These are phyloP conservation scores for Sturnus vulgaris DNA, from an alignment of 2,113 vertebrate genomes.

Conservation along the genomic window DNA sequence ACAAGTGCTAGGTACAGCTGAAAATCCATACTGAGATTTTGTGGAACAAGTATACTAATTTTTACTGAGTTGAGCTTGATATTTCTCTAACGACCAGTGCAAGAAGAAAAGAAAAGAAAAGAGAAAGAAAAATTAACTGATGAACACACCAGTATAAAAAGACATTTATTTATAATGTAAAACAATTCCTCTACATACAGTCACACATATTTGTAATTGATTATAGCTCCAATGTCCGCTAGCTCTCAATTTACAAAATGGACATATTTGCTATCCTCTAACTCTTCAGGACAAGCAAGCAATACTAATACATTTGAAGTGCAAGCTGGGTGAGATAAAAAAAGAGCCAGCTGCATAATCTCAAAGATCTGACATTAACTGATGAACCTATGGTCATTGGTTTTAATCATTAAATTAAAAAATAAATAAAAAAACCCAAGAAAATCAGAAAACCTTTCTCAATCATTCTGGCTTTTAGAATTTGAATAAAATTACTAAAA, in stretches of 20 bases:
- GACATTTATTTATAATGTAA: background rate
- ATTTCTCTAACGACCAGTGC: background rate
- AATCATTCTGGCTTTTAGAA: background rate
- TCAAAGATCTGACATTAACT: background rate
- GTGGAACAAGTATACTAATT: background rate
- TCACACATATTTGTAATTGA: background rate
- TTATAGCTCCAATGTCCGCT: background rate
- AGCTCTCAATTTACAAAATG: background rate
- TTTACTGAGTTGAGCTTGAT: background rate
- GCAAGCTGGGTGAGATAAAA: background rate
- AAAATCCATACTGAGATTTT: background rate
- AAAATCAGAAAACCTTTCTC: background rate
- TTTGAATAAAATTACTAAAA: background rate
- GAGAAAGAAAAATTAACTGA: background rate
- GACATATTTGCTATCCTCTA: background rate
- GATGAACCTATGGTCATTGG: rapidly evolving
- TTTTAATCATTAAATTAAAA: background rate
- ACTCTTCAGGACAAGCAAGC: background rate
- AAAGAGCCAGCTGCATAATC: background rate
- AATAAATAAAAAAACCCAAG: background rate
- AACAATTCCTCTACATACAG: background rate
- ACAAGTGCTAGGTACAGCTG: background rate
- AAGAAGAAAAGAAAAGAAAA: background rate
- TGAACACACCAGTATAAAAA: background rate
- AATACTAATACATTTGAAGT: background rate